Base-by-base conservation (phyloP, 2,797 vertebrate genomes). In the Clarias laeviceps region DNA sequence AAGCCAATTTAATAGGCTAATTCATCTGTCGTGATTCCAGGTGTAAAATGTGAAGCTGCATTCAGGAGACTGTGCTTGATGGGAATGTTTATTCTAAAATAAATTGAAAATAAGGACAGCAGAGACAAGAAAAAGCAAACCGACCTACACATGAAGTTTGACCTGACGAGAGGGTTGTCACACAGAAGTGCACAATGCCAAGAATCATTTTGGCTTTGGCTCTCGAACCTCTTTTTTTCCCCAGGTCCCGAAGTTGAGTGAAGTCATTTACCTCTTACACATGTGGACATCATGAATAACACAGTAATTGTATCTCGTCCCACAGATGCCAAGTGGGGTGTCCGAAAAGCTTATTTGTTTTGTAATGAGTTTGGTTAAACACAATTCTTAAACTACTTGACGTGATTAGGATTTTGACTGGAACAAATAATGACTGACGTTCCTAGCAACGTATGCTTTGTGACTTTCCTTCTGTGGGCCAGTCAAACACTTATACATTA, bases 191-290 rank as follows among this genome's bases (percentile, higher is more conserved):
- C 66, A 62, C 45, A 56, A 50, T 54, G 76, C 68, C 82, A 86
- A 86, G 65, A 87, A 87, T 87, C 74, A 83, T 86, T 88, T 82
- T 81, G 82, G 86, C 85, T 86, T 83, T 88, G 87, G 87, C 87
- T 88, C 34, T 56, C 81, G 62, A 72, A 80, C 29, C 22, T 56
- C 84, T 88, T 87, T 88, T 45, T 54, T 54, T 14, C 50, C 82
- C 69, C 89, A 84, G 87, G 87, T 85, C 86, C 85, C 78, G 74
- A 82, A 82, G 74, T 88, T 85, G 57, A 57, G 82, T 83, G 82
- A 86, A 86, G 59, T 87, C 70, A 73, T 87, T 69, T 84, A 86
- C 86, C 82, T 78, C 78, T 72, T 83, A 86, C 86, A 88, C 86
- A 81, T 84, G 82, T 84, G 66, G 34, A 80, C 70, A 72, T 87